Conservation (phyloP, 2,113 vertebrate genomes). For the Mustela nigripes region DNA sequence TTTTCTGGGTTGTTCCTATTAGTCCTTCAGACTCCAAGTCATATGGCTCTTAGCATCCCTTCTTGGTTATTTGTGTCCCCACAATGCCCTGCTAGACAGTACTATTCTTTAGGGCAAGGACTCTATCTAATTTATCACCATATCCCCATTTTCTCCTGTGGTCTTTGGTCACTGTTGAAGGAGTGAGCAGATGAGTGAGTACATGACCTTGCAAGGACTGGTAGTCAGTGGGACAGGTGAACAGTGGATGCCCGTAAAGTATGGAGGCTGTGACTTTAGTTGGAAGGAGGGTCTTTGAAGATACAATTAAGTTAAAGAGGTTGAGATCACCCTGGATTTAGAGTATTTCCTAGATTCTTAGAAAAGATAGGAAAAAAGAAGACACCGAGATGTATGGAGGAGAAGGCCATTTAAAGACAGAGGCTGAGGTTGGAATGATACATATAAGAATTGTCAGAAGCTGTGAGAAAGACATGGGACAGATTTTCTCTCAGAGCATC, state of each 20-base stretch:
- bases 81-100: background rate
- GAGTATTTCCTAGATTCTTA: background rate
- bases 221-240: background rate
- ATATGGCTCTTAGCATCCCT: background rate
- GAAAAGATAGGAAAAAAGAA: background rate
- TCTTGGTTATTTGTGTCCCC: background rate
- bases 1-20: background rate
- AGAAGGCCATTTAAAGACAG: background rate
- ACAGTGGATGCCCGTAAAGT: background rate
- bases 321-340: background rate
- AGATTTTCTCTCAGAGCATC: background rate
- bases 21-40: background rate
- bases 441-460: background rate
- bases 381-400: background rate
- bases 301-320: background rate
- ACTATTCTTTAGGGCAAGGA: background rate
- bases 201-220: background rate
- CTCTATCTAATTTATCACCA: background rate
- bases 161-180: background rate
- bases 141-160: background rate
- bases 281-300: constrained; percentile 7
- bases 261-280: background rate
- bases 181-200: background rate
- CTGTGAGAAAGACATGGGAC: background rate
- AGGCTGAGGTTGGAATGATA: background rate